Percentiles rank a stretch among this genome's conserved stretches.
Evolutionary conservation across 2,797 vertebrate species (phyloP).

Genomic region (Tiaroga cobitis): DNA sequence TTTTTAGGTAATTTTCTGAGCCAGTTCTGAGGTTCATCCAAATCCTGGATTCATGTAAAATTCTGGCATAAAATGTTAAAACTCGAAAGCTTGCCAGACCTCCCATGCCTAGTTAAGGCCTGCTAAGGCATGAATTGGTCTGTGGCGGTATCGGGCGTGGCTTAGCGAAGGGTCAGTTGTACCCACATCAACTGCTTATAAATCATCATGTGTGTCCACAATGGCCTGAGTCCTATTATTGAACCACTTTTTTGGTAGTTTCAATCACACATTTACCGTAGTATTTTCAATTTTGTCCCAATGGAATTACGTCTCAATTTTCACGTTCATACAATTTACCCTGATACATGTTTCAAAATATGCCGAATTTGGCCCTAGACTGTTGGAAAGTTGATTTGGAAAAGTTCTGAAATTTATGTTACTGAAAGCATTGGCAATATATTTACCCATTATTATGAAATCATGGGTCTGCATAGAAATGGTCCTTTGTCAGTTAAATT

Average conservation of each 20-base stretch:
- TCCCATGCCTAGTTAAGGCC: not conserved
- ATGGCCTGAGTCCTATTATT: not conserved
- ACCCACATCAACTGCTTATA: not conserved
- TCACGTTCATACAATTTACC: not conserved
- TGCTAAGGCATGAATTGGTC: not conserved
- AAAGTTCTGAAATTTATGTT: not conserved
- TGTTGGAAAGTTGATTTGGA: not conserved
- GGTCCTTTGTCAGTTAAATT: not conserved
- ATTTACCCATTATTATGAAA: too few species aligned
- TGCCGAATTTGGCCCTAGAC: not conserved
- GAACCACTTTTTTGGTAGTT: not conserved
- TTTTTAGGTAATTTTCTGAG: not conserved
- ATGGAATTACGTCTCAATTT: not conserved
- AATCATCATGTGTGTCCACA: not conserved
- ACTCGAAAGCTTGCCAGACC: not conserved
- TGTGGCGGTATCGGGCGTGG: not conserved
- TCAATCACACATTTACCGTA: not conserved
- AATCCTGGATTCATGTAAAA: not conserved
- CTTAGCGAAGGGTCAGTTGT: not conserved
- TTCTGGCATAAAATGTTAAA: not conserved
- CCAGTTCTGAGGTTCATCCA: not conserved
- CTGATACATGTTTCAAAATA: not conserved
- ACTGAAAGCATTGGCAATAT: not conserved
- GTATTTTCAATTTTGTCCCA: not conserved
- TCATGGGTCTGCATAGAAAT: too few species aligned